Evolutionary conservation across 2,113 vertebrate species (phyloP).

Genomic region (Madoqua kirkii): DNA sequence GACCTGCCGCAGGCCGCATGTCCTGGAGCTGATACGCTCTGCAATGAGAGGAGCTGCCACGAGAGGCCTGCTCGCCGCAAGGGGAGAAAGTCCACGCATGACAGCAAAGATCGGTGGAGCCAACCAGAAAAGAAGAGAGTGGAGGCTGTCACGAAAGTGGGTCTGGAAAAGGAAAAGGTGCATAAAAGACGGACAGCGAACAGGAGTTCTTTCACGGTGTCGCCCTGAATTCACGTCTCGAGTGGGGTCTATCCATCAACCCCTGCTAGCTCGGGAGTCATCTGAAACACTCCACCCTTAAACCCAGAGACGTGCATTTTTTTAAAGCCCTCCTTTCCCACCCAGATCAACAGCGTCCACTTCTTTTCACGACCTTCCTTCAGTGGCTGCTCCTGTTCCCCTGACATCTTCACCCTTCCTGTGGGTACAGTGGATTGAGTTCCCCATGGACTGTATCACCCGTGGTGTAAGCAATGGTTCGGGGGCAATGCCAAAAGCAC

Average conservation of each 20-base stretch:
- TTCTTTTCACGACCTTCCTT: not conserved
- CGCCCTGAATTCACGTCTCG: not conserved
- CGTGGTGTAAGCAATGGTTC: accelerated
- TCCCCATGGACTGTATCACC: accelerated
- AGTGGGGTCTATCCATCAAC: not conserved
- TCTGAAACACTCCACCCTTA: not conserved
- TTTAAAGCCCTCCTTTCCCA: not conserved
- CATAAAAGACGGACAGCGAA: not conserved
- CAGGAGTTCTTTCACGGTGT: not conserved
- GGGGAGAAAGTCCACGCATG: not conserved
- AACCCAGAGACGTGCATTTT: not conserved
- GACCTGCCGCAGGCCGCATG: not conserved
- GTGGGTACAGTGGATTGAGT: accelerated
- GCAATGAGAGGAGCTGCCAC: accelerated
- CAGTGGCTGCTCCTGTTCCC: not conserved
- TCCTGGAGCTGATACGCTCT: accelerated
- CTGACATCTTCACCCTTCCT: not conserved
- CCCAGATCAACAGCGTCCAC: no score
- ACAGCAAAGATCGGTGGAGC: not conserved
- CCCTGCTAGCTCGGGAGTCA: not conserved
- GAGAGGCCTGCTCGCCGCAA: not conserved
- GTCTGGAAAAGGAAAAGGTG: not conserved
- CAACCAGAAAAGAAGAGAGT: not conserved
- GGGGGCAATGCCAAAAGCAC: not conserved
- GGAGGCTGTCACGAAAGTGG: not conserved